Conservation (phyloP, 2,888 invertebrate species). For the Lycaena phlaeas region DNA sequence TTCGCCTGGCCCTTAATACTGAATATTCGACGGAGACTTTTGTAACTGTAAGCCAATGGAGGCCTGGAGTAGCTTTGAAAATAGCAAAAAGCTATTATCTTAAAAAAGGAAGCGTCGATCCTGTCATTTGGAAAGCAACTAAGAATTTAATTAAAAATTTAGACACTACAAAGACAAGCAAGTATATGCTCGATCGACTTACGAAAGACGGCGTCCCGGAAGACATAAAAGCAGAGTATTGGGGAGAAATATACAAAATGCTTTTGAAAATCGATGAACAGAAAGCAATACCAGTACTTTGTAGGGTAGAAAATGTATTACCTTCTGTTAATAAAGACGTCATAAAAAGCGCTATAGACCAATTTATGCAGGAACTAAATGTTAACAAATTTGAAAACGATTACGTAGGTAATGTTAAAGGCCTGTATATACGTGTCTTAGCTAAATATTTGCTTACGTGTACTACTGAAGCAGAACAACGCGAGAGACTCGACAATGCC, state of each 20-base stretch:
- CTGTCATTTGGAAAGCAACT: conserved; percentile 31
- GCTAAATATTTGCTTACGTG: conserved; percentile 35
- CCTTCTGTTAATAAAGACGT: conserved; percentile 24
- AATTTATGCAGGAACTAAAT: conserved; percentile 22
- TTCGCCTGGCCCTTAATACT: conserved; percentile 29
- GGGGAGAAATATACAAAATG: conserved; percentile 25
- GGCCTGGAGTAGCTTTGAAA: conserved; percentile 31
- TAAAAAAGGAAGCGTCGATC: conserved; percentile 21
- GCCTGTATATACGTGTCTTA: conserved; percentile 30
- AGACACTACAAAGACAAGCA: conserved; percentile 20
- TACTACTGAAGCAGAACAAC: conserved; percentile 25
- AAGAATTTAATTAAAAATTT: conserved; percentile 27
- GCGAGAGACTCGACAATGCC: conserved; percentile 24
- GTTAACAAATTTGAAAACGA: conserved; percentile 15
- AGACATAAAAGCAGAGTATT: conserved; percentile 32
- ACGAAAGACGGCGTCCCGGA: conserved; percentile 24
- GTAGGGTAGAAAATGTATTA: conserved; percentile 25
- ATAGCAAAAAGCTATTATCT: conserved; percentile 27
- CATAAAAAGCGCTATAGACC: conserved; percentile 22
- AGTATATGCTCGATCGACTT: conserved; percentile 10
- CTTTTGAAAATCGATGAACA: conserved; percentile 20
- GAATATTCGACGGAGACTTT: conserved; percentile 23
- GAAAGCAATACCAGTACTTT: conserved; percentile 22
- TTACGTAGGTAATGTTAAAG: background rate
- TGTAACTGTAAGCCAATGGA: conserved; percentile 21